Evolutionary conservation across 2,888 invertebrate species (phyloP), one percentile per base, ranked within the genome.

Genomic region (Drosophila mulleri): DNA sequence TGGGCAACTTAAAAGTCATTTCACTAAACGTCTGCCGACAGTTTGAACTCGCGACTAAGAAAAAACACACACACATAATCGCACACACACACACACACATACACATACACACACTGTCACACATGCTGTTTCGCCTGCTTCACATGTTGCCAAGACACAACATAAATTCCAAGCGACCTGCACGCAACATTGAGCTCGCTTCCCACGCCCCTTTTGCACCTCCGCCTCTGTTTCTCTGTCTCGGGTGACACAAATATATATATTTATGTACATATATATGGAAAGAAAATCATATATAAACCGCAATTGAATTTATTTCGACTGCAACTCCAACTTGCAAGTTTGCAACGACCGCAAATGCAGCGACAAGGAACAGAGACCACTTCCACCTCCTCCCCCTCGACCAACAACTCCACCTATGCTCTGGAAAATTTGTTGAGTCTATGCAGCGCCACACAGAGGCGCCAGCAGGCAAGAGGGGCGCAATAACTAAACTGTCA

Each of bases 251-350:
- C 74, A 82, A 89, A 83, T 82, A 80, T 72, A 39, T 7, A 16
- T 16, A 39, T 39, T 73, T 35, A 81, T 18, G 32, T 32, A 52
- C 1, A 4, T 32, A 79, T 18, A 50, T 32, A 52, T 1, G 3
- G 35, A 77, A 86, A 80, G 72, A 83, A 85, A 84, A 84, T 80
- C 83, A 83, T 89, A 87, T 88, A 87, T 86, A 90, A 89, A 89
- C 88, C 89, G 89, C 87, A 88, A 88, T 90, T 88, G 87, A 88
- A 88, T 90, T 89, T 88, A 88, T 90, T 89, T 83, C 75, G 80
- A 81, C 75, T 88, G 90, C 84, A 82, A 67, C 77, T 75, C 32
- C 64, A 68, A 64, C 56, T 61, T 35, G 76, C 73, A 61, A 68
- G 63, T 70, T 63, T 69, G 68, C 67, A 70, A 78, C 85, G 23